Evolutionary conservation across 2,797 vertebrate species (phyloP).

Genomic region (Pelobates cultripes): DNA sequence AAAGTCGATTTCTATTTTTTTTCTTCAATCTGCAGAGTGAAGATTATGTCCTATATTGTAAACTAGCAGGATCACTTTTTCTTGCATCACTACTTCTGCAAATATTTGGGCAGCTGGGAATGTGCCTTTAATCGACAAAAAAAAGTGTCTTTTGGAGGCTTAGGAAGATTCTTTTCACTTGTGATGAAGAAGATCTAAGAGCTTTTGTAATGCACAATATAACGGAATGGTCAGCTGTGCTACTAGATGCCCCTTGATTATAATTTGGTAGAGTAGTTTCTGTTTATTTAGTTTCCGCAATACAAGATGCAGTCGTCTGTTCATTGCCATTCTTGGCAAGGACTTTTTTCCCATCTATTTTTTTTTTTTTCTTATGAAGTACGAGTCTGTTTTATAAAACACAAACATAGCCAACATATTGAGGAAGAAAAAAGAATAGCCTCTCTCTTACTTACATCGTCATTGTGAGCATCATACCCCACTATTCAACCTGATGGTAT

Average conservation of each 20-base stretch:
- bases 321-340: not conserved
- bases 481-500: not conserved
- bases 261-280: not conserved
- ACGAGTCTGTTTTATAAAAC: not conserved
- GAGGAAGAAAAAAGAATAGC: not conserved
- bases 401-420: not conserved
- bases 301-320: not conserved
- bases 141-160: not conserved
- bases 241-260: not conserved
- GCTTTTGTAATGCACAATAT: not conserved
- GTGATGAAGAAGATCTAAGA: not conserved
- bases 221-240: not conserved
- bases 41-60: not conserved
- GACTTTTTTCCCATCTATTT: not conserved
- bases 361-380: not conserved
- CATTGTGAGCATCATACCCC: not conserved
- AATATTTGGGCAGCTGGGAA: slow-evolving; percentile 2
- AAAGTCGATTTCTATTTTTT: not conserved
- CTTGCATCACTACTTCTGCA: not conserved
- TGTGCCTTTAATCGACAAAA: not conserved
- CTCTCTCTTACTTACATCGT: not conserved
- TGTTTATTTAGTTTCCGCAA: not conserved
- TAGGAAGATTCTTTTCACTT: not conserved
- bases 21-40: not conserved
- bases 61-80: not conserved